Percentiles rank a stretch among this genome's conserved stretches.
Evolutionary conservation across 2,888 invertebrate species (phyloP).

Genomic region (Dicranocentrus wangi): DNA sequence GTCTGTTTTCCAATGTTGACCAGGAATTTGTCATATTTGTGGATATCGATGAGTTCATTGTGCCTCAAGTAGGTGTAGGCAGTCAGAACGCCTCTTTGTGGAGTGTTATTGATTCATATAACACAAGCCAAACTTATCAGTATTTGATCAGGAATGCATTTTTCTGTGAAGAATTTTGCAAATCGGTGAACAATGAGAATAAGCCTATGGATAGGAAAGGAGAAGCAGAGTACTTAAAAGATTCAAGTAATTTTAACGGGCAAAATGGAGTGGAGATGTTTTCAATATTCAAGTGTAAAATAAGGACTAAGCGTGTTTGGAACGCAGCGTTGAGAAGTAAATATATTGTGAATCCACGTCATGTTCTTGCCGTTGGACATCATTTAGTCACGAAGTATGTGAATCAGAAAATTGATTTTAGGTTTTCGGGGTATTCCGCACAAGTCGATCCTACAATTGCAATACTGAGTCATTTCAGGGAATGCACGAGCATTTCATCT

Average conservation of each 20-base stretch:
- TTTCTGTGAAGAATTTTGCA: slow-evolving; percentile 71
- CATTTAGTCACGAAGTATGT: slow-evolving; percentile 81
- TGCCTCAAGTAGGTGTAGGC: slow-evolving; percentile 74
- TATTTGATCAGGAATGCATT: slow-evolving; percentile 70
- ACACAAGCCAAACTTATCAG: slow-evolving; percentile 46
- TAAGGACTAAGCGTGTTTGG: slow-evolving; percentile 71
- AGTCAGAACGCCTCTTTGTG: slow-evolving; percentile 6
- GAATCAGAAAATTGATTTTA: slow-evolving; percentile 31
- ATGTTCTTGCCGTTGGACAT: slow-evolving; percentile 91
- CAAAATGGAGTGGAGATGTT: background rate
- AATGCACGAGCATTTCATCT: slow-evolving; percentile 79
- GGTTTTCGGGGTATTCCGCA: slow-evolving; percentile 77
- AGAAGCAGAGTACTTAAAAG: background rate
- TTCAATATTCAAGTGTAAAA: slow-evolving; percentile 60
- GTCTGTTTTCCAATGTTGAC: slow-evolving; percentile 92
- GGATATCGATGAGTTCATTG: slow-evolving; percentile 91
- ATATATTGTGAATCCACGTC: slow-evolving; percentile 87
- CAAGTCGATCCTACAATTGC: slow-evolving; percentile 89
- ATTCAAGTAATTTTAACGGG: background rate
- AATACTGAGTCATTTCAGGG: slow-evolving; percentile 84
- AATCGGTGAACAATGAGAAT: background rate
- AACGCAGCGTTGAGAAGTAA: slow-evolving; percentile 80
- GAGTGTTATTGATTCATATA: slow-evolving; percentile 41
- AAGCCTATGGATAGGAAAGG: background rate
- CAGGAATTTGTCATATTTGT: slow-evolving; percentile 86